Percentiles rank a stretch among this genome's conserved stretches.
These are phyloP conservation scores for Lasiurus borealis DNA, from an alignment of 2,113 vertebrate species.

Conservation along the genomic window DNA sequence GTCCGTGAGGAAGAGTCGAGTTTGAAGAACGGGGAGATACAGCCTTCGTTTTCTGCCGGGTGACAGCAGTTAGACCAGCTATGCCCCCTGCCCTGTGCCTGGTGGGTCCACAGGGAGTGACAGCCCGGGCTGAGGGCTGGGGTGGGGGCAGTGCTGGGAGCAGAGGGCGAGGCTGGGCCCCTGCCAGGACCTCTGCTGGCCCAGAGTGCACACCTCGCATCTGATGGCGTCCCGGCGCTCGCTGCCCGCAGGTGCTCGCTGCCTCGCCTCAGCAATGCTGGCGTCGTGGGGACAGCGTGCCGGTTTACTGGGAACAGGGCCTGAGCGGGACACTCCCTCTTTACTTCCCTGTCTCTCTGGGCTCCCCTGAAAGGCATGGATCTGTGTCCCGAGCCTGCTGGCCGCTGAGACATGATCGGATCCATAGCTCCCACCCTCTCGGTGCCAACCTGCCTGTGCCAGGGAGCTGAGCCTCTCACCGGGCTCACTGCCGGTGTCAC, in stretches of 20 bases:
- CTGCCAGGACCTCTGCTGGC: background rate
- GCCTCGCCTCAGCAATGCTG: background rate
- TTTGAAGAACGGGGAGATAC: background rate
- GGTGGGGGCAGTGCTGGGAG: background rate
- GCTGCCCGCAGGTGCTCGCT: conserved; percentile 15
- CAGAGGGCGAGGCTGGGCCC: background rate
- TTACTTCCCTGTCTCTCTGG: conserved; percentile 48
- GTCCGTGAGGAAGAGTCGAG: background rate
- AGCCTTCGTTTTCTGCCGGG: background rate
- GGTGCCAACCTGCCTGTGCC: conserved; percentile 56
- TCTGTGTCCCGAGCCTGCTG: conserved; percentile 67
- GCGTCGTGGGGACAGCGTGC: background rate
- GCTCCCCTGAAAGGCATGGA: conserved; percentile 38
- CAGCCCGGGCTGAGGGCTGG: no score
- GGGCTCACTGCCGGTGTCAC: background rate
- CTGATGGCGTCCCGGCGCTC: background rate
- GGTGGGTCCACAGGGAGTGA: background rate
- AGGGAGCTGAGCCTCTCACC: background rate
- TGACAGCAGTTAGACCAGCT: background rate
- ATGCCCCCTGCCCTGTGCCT: background rate
- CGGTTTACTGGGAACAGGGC: background rate
- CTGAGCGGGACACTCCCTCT: conserved; percentile 19
- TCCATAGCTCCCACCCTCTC: conserved; percentile 58
- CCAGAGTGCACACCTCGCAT: background rate
- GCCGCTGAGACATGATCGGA: conserved; percentile 62